Evolutionary conservation across 2,888 invertebrate species (phyloP).

Genomic region (Autographa gamma): DNA sequence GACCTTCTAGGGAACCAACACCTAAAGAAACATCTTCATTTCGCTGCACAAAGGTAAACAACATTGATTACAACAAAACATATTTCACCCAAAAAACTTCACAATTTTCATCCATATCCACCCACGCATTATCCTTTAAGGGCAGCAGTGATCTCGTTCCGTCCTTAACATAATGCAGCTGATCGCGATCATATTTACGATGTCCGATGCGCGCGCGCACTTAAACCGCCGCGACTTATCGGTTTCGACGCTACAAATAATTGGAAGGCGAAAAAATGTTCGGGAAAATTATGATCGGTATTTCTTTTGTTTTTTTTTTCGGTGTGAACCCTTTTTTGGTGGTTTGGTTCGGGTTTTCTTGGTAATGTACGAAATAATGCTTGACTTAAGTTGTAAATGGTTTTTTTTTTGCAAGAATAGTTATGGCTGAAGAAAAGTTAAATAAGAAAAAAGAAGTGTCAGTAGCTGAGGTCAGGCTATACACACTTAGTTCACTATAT

Average conservation of each 20-base stretch:
- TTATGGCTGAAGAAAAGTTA: too few relatives aligned
- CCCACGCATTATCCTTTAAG: slow-evolving; percentile 42
- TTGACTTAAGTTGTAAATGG: too few relatives aligned
- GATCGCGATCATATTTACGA: slow-evolving; percentile 83
- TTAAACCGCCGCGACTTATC: slow-evolving; percentile 62
- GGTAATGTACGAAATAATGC: not conserved
- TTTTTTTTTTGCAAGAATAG: too few relatives aligned
- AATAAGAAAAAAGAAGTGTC: too few relatives aligned
- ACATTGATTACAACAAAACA: not conserved
- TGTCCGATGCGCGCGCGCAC: slow-evolving; percentile 62
- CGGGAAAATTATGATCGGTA: slow-evolving; percentile 42
- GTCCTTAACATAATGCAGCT: slow-evolving; percentile 72
- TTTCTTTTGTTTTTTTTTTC: slow-evolving; percentile 38
- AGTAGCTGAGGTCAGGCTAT: too few relatives aligned
- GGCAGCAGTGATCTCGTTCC: slow-evolving; percentile 66
- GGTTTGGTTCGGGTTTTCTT: slow-evolving; percentile 2
- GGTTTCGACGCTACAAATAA: slow-evolving; percentile 61
- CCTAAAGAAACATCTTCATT: not conserved
- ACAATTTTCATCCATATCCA: slow-evolving; percentile 48
- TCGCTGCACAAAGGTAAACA: slow-evolving; percentile 9
- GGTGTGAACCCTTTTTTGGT: slow-evolving; percentile 16
- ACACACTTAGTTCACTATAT: too few relatives aligned
- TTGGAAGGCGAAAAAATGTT: slow-evolving; percentile 60
- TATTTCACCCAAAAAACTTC: slow-evolving; percentile 2
- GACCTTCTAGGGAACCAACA: slow-evolving; percentile 1